phyloP scores from a whole-genome alignment of 2,797 vertebrate species.

The Octomys mimax region DNA sequence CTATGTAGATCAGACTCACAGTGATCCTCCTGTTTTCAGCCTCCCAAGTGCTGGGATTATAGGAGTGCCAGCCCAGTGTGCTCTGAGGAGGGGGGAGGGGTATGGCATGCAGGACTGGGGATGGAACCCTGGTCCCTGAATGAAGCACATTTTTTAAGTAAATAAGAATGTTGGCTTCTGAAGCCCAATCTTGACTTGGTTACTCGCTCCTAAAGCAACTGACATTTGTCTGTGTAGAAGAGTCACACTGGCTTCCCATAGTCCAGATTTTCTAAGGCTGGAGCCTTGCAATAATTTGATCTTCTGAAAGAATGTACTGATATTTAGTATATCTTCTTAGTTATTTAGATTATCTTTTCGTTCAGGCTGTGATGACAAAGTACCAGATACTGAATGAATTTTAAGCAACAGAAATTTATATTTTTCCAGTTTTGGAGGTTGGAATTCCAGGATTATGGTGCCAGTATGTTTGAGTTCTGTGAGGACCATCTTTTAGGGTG shows the following conservation, averaged over 20 bases:
- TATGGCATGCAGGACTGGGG: too few relatives aligned
- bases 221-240: background rate
- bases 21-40: too few relatives aligned
- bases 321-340: background rate
- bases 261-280: background rate
- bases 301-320: background rate
- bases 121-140: too few relatives aligned
- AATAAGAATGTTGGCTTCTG: background rate
- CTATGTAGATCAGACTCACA: too few relatives aligned
- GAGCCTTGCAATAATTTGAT: background rate
- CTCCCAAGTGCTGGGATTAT: too few relatives aligned
- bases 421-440: background rate
- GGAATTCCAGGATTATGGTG: background rate
- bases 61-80: too few relatives aligned
- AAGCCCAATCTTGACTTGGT: background rate
- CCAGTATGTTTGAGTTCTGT: background rate
- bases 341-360: background rate
- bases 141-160: conserved; percentile 4
- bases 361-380: background rate
- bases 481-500: background rate
- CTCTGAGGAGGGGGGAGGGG: too few relatives aligned
- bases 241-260: background rate
- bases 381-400: background rate
- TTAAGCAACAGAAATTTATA: background rate
- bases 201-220: background rate